Conservation (phyloP, 37 sponge, comb jelly and placozoan genomes). For the Hormiphora californensis region DNA sequence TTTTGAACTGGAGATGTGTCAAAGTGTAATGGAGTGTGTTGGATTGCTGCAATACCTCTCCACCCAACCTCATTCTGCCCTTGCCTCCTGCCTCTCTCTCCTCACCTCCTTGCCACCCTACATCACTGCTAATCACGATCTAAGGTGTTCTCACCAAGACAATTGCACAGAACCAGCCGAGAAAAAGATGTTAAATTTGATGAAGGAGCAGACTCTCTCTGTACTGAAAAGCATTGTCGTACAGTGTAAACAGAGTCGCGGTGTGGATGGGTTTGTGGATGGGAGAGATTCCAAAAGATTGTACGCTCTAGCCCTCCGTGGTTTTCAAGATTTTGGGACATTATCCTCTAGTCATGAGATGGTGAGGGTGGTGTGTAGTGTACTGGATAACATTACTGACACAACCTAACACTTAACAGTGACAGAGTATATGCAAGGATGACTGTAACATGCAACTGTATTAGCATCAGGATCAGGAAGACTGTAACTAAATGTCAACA, state of each 20-base stretch:
- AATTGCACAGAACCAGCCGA: too few relatives aligned
- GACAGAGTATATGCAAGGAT: too few relatives aligned
- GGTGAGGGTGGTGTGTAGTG: too few relatives aligned
- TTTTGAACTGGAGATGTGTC: neutral
- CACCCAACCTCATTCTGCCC: neutral
- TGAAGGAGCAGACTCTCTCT: neutral
- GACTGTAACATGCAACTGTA: too few relatives aligned
- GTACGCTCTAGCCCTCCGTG: neutral
- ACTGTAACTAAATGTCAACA: too few relatives aligned
- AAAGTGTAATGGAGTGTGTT: neutral
- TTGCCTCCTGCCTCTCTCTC: neutral
- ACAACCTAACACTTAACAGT: too few relatives aligned
- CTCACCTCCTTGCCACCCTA: neutral
- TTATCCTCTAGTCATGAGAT: too few relatives aligned
- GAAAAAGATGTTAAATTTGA: neutral
- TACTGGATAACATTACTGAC: too few relatives aligned
- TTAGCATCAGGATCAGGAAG: too few relatives aligned
- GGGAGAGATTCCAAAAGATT: neutral
- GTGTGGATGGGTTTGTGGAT: neutral
- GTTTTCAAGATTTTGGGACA: neutral
- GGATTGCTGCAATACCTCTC: conserved; percentile 14
- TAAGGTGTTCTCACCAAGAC: neutral
- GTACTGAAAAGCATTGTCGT: neutral
- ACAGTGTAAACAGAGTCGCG: neutral
- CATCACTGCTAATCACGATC: neutral